Percentiles rank a stretch among this genome's conserved stretches.
These are phyloP conservation scores for Fringilla coelebs DNA, from an alignment of 2,797 vertebrate genomes.

Conservation along the genomic window DNA sequence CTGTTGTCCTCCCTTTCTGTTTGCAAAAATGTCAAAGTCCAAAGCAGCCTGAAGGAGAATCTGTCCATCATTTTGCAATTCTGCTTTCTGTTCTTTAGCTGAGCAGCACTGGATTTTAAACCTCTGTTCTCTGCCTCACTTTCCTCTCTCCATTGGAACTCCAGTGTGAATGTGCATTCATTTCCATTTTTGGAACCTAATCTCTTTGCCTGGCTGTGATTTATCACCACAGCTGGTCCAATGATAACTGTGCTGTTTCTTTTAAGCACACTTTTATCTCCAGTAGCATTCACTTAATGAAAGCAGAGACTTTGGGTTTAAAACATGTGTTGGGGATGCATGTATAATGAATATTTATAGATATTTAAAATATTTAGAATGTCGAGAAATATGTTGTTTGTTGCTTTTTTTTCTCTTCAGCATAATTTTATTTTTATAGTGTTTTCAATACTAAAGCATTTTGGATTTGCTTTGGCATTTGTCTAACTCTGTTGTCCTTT, in stretches of 20 bases:
- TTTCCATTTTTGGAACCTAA: conserved; percentile 62
- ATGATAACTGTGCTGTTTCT: conserved; percentile 61
- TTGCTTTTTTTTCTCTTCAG: neutral
- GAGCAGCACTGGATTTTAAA: neutral
- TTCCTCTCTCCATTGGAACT: neutral
- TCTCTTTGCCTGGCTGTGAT: conserved; percentile 56
- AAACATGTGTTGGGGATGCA: conserved; percentile 25
- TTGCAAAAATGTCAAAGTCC: neutral
- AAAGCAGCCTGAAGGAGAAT: neutral
- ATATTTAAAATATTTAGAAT: conserved; percentile 62
- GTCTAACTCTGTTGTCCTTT: neutral
- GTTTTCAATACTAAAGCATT: conserved; percentile 13
- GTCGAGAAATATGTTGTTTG: neutral
- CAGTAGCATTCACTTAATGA: conserved; percentile 51
- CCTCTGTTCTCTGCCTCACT: neutral
- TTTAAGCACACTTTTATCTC: conserved; percentile 67
- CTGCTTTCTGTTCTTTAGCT: neutral
- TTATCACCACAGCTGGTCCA: conserved; percentile 61
- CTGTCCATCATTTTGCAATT: neutral
- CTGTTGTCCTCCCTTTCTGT: neutral
- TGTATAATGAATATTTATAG: conserved; percentile 66
- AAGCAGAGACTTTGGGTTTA: conserved; percentile 45
- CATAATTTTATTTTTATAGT: conserved; percentile 44
- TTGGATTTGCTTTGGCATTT: neutral
- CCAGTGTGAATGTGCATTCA: conserved; percentile 10